These are phyloP conservation scores for Rhinolophus ferrumequinum DNA, from an alignment of 2,113 vertebrate genomes.

Conservation along the genomic window DNA sequence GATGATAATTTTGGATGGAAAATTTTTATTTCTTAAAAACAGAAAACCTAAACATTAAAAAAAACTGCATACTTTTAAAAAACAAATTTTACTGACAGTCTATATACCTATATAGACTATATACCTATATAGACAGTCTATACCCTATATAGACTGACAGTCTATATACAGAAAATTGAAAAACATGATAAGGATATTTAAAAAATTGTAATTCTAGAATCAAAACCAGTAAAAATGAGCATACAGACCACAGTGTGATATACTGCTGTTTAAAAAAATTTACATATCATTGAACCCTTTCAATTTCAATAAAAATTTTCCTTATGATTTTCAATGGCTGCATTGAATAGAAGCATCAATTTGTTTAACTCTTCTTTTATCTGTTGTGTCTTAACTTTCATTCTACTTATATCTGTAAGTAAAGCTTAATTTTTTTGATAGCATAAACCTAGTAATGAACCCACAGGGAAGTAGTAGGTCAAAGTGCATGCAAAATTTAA, in stretches of 20 bases:
- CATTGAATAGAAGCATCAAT: neutral
- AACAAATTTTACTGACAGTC: neutral
- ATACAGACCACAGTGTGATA: neutral
- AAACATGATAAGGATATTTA: neutral
- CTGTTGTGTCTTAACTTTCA: neutral
- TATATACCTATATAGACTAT: neutral
- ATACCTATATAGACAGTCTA: too few species aligned
- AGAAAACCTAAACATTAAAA: neutral
- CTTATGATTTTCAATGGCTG: neutral
- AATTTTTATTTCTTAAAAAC: neutral
- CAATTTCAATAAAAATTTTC: conserved; percentile 5
- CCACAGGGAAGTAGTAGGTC: neutral
- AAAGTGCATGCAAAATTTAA: neutral
- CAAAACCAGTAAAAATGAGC: neutral
- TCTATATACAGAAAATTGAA: neutral
- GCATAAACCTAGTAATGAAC: neutral
- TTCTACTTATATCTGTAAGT: neutral
- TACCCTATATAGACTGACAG: too few species aligned
- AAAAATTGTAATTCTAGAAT: neutral
- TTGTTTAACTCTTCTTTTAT: neutral
- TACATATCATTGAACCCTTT: neutral
- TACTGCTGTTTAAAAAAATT: neutral
- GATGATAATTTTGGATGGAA: neutral
- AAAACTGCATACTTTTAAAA: conserved; percentile 25
- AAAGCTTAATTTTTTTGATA: neutral